Conservation (phyloP, 2,888 invertebrate genomes). For the Acrobasis repandana region DNA sequence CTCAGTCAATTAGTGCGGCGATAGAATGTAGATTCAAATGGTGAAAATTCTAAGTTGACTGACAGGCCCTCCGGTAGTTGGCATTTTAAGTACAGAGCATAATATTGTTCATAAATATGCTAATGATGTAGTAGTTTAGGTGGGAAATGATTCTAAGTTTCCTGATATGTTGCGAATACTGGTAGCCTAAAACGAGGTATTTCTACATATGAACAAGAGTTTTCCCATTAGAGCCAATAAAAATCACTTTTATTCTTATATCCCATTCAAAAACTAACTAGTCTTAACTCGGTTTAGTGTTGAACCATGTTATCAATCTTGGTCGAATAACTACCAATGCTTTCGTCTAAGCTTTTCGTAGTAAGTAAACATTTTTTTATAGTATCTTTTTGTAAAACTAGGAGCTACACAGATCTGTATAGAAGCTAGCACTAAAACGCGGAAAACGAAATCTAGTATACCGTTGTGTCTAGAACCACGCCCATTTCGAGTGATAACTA, state of each 20-base stretch:
- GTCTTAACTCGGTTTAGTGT: too few relatives aligned
- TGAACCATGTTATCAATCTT: too few relatives aligned
- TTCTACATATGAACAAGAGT: too few relatives aligned
- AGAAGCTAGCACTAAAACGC: background rate
- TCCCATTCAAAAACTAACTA: too few relatives aligned
- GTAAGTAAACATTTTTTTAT: too few relatives aligned
- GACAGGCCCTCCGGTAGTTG: background rate
- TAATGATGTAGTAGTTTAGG: background rate
- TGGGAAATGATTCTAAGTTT: background rate
- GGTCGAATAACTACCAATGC: too few relatives aligned
- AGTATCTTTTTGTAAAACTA: background rate
- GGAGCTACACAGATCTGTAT: too few relatives aligned
- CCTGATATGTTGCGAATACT: background rate
- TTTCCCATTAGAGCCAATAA: too few relatives aligned
- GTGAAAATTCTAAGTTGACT: conserved; percentile 13
- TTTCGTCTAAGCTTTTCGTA: too few relatives aligned
- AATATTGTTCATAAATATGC: background rate
- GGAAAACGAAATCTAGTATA: background rate
- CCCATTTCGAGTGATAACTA: background rate
- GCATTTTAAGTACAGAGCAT: background rate
- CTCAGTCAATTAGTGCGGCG: conserved; percentile 16
- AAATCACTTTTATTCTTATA: too few relatives aligned
- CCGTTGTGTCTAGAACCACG: background rate
- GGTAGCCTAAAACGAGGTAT: too few relatives aligned
- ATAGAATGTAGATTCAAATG: conserved; percentile 11